Evolutionary conservation across 2,113 vertebrate genomes (phyloP), one percentile per base, ranked within the genome.

Genomic region (Silurus glanis): DNA sequence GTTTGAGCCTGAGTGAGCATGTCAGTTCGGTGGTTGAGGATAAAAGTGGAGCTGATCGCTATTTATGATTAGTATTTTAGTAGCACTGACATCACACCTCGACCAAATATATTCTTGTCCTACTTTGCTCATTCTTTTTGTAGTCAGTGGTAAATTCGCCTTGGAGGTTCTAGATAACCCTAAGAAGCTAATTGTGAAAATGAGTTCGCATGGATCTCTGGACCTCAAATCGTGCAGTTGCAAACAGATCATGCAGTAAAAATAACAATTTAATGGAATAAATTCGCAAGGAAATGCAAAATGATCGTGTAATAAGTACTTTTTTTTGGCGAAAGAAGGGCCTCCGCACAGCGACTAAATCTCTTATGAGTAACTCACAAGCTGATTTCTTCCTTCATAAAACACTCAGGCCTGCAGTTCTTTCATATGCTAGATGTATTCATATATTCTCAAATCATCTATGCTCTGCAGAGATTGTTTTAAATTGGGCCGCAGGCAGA

Each of bases 391-490:
- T 75, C 74, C 80, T 55, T 86, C 55, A 86, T 86, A 75, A 83
- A 82, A 83, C 66, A 86, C 64, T 28, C 75, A 75, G 56, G 17
- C 66, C 85, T 86, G 67, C 67, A 74, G 79, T 83, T 90, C 88
- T 87, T 81, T 87, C 92, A 72, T 87, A 87, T 87, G 83, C 87
- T 90, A 62, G 87, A 89, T 61, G 56, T 79, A 90, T 92, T 93
- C 89, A 89, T 92, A 89, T 91, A 94, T 93, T 94, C 91, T 92
- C 92, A 90, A 92, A 83, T 86, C 90, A 88, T 88, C 90, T 81
- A 86, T 66, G 90, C 90, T 93, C 90, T 89, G 89, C 90, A 89
- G 90, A 90, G 90, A 93, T 92, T 93, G 91, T 87, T 92, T 90
- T 89, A 93, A 93, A 93, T 93, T 93, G 89, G 87, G 89, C 92